phyloP scores from a whole-genome alignment of 1,140 invertebrate genomes.

The Pararge aegeria region DNA sequence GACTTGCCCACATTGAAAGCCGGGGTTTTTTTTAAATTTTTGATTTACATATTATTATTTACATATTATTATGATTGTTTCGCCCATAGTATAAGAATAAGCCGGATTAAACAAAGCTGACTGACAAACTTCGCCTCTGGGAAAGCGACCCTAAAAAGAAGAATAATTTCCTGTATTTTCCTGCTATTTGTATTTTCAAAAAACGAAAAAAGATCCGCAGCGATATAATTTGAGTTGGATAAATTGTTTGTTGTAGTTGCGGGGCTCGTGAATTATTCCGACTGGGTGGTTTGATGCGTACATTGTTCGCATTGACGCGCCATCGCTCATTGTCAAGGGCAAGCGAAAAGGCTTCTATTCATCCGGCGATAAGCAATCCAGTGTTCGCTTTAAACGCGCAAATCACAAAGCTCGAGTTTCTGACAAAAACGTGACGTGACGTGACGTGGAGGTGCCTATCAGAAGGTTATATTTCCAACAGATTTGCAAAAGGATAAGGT shows the following conservation, averaged over 20 bases:
- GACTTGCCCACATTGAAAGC: too few relatives aligned
- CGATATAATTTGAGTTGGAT: not conserved
- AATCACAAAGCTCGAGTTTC: not conserved
- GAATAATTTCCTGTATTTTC: too few relatives aligned
- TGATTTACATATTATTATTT: too few relatives aligned
- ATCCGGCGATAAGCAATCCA: not conserved
- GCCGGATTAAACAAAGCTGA: too few relatives aligned
- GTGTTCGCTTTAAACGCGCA: not conserved
- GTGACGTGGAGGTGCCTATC: not conserved
- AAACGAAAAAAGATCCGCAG: not conserved
- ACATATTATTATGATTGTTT: too few relatives aligned
- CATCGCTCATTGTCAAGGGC: conserved; percentile 9
- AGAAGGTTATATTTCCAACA: not conserved
- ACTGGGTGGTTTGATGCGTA: not conserved
- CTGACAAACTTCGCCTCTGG: too few relatives aligned
- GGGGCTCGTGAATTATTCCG: conserved; percentile 1
- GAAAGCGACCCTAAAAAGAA: too few relatives aligned
- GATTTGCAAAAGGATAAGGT: too few relatives aligned
- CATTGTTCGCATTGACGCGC: conserved; percentile 1
- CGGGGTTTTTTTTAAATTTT: too few relatives aligned
- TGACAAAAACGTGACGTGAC: not conserved
- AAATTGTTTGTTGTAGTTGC: not conserved
- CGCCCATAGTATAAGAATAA: too few relatives aligned
- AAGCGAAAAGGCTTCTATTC: not conserved
- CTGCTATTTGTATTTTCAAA: too few relatives aligned